Evolutionary conservation across 2,113 vertebrate species (phyloP).

Genomic region (Hippopotamus amphibius): DNA sequence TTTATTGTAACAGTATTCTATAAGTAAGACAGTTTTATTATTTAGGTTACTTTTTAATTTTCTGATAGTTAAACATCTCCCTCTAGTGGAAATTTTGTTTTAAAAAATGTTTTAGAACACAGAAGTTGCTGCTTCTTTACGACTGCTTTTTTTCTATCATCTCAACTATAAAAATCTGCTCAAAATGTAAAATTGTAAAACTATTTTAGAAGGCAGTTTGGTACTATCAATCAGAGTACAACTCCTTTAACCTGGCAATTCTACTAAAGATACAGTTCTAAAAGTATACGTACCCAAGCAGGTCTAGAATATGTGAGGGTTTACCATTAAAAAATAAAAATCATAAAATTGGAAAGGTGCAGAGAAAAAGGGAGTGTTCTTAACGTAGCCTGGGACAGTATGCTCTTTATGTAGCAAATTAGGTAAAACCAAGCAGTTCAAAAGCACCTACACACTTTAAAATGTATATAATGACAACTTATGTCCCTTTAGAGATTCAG

Average conservation of each 20-base stretch:
- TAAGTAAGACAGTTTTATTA: conserved; percentile 5
- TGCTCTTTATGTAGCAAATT: conserved; percentile 10
- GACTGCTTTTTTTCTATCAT: neutral
- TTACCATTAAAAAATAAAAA: conserved; percentile 36
- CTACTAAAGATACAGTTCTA: neutral
- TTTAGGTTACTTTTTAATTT: conserved; percentile 18
- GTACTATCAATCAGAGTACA: neutral
- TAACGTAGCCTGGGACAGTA: neutral
- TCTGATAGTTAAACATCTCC: conserved; percentile 74
- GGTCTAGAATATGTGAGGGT: neutral
- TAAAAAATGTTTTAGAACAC: neutral
- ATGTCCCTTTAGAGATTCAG: neutral
- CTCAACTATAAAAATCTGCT: conserved; percentile 39
- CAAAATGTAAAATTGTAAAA: conserved; percentile 25
- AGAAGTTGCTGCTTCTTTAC: neutral
- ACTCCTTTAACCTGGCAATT: neutral
- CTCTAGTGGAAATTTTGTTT: conserved; percentile 75
- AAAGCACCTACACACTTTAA: neutral
- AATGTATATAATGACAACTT: conserved; percentile 18
- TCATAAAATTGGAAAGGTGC: conserved; percentile 5
- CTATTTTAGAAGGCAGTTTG: conserved; percentile 17
- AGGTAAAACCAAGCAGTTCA: conserved; percentile 12
- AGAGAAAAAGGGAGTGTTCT: conserved; percentile 18
- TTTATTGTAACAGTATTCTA: conserved; percentile 11
- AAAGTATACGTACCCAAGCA: neutral